Percentiles rank a stretch among this genome's conserved stretches.
phyloP scores from a whole-genome alignment of 2,888 invertebrate species.

The Exocentrus adspersus region DNA sequence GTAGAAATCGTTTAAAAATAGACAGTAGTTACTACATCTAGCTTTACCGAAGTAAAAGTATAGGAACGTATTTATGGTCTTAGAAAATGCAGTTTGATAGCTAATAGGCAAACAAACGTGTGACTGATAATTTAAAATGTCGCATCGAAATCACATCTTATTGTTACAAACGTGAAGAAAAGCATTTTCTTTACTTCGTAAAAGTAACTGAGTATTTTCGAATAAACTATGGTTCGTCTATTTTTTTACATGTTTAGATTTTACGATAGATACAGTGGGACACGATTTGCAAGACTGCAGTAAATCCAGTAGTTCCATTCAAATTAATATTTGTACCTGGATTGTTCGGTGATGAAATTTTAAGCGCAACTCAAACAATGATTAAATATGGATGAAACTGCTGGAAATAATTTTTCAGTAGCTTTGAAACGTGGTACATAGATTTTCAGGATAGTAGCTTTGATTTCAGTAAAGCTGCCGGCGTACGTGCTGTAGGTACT shows the following conservation, averaged over 20 bases:
- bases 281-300: not conserved
- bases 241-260: too few species aligned
- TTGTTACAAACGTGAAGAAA: too few species aligned
- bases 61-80: not conserved
- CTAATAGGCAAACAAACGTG: constrained; percentile 4
- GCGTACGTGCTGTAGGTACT: too few species aligned
- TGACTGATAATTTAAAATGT: constrained; percentile 7
- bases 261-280: not conserved
- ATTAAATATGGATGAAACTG: too few species aligned
- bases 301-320: constrained; percentile 3
- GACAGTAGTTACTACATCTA: constrained; percentile 9
- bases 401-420: too few species aligned
- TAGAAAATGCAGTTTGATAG: constrained; percentile 5
- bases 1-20: constrained; percentile 24
- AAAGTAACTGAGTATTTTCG: too few species aligned
- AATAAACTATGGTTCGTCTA: too few species aligned
- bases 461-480: too few species aligned
- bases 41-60: constrained; percentile 17
- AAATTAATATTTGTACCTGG: constrained; percentile 22
- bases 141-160: too few species aligned
- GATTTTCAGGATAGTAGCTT: too few species aligned
- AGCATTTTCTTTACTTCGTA: too few species aligned
- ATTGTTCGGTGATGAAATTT: constrained; percentile 11
- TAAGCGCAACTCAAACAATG: not conserved
- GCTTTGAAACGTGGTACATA: too few species aligned